phyloP scores from a whole-genome alignment of 2,888 invertebrate species.

The Drosophila ustulata region DNA sequence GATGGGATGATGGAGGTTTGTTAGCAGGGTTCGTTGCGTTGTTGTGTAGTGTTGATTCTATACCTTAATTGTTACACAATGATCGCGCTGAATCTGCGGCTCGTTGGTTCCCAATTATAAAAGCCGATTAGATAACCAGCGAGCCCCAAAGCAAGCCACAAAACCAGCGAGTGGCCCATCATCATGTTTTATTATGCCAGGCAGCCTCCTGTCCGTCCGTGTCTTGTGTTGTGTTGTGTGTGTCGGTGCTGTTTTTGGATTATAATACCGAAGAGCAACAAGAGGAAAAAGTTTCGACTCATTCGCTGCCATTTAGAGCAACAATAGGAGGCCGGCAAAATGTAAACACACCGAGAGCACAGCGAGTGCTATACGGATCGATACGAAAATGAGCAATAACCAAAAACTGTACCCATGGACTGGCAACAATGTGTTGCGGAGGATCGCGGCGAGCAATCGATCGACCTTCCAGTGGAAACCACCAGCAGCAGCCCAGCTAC shows the following conservation, averaged over 20 bases:
- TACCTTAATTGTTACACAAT: constrained; percentile 79
- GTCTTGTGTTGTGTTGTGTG: constrained; percentile 25
- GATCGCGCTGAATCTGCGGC: constrained; percentile 76
- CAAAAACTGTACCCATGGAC: constrained; percentile 57
- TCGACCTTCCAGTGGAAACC: constrained; percentile 65
- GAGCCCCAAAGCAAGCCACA: constrained; percentile 49
- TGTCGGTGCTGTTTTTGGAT: constrained; percentile 71
- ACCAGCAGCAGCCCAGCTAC: constrained; percentile 40
- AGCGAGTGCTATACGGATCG: constrained; percentile 52
- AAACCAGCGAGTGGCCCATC: constrained; percentile 65
- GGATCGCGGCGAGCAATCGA: constrained; percentile 44
- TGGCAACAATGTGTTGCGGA: constrained; percentile 23
- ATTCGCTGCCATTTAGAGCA: constrained; percentile 79
- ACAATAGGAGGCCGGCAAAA: constrained; percentile 76
- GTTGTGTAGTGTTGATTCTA: constrained; percentile 65
- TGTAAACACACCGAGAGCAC: constrained; percentile 63
- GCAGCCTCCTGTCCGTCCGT: constrained; percentile 28
- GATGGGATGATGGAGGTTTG: constrained; percentile 12
- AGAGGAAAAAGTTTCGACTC: constrained; percentile 63
- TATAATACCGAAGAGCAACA: constrained; percentile 55
- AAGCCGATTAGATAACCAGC: constrained; percentile 79
- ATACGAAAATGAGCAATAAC: constrained; percentile 79
- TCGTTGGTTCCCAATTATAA: constrained; percentile 76
- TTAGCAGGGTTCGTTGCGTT: constrained; percentile 26
- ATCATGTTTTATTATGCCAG: constrained; percentile 74